Conservation (phyloP, 2,888 invertebrate species). For the Theodoxus fluviatilis region DNA sequence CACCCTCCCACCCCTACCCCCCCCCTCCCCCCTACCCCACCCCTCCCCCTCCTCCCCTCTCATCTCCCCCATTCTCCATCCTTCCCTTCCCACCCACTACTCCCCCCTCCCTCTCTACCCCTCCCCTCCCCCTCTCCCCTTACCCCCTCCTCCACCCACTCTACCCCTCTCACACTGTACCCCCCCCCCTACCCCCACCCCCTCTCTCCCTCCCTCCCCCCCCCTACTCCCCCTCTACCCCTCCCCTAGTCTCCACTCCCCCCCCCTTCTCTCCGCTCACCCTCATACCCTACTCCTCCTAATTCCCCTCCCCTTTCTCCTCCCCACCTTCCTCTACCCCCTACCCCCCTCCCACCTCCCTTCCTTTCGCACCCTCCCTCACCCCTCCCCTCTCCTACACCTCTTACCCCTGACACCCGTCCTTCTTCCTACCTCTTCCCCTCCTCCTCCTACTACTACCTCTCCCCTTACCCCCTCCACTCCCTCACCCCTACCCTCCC, state of each 20-base stretch:
- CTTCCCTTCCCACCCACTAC: background rate
- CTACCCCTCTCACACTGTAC: too few relatives aligned
- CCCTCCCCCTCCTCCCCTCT: conserved; percentile 7
- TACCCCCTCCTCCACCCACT: conserved; percentile 1
- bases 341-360: background rate
- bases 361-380: background rate
- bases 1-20: background rate
- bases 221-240: too few relatives aligned
- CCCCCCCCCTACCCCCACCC: too few relatives aligned
- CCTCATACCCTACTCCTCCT: too few relatives aligned
- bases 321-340: background rate
- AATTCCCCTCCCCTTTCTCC: background rate
- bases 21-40: background rate
- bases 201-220: too few relatives aligned
- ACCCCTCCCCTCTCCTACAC: background rate
- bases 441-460: too few relatives aligned
- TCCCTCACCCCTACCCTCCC: too few relatives aligned
- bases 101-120: background rate
- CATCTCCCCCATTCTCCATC: conserved; percentile 25
- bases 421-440: too few relatives aligned
- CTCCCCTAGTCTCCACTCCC: too few relatives aligned
- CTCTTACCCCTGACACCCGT: too few relatives aligned
- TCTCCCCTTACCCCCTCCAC: too few relatives aligned
- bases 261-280: background rate
- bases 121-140: conserved; percentile 10